Evolutionary conservation across 37 sponge, comb jelly and placozoan species (phyloP).

Genomic region (Ephydatia muelleri): DNA sequence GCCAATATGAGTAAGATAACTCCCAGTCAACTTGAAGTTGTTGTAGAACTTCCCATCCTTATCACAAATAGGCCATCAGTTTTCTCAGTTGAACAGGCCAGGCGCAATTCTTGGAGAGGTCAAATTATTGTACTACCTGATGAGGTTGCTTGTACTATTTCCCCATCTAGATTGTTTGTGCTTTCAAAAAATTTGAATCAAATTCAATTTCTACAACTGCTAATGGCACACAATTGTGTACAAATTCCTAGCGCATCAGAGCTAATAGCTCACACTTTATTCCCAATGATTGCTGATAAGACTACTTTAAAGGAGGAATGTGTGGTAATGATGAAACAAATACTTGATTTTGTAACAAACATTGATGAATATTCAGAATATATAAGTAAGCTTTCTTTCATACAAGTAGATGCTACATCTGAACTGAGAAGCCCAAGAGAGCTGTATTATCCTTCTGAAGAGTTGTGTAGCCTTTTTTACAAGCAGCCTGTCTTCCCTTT

Average conservation of each 20-base stretch:
- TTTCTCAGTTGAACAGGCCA: background rate
- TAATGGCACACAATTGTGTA: no score
- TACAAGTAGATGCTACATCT: no score
- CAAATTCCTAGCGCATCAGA: no score
- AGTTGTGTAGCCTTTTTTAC: slow-evolving; percentile 11
- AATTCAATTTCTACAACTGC: no score
- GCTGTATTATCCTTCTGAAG: slow-evolving; percentile 22
- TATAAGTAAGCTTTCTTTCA: no score
- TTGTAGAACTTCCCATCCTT: background rate
- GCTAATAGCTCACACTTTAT: no score
- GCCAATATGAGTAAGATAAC: background rate
- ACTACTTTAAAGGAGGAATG: no score
- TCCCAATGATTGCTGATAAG: slow-evolving; percentile 31
- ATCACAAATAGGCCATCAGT: background rate
- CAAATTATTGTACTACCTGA: background rate
- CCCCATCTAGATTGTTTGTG: background rate
- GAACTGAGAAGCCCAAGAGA: background rate
- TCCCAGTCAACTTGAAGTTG: background rate
- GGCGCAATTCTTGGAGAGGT: background rate
- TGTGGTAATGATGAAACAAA: no score
- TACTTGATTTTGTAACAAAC: no score
- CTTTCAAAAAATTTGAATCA: background rate
- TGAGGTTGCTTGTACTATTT: background rate
- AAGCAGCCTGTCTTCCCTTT: slow-evolving; percentile 53
- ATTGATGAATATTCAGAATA: no score